Base-by-base conservation (phyloP, 2,797 vertebrate genomes). In the Xyrichtys novacula region DNA sequence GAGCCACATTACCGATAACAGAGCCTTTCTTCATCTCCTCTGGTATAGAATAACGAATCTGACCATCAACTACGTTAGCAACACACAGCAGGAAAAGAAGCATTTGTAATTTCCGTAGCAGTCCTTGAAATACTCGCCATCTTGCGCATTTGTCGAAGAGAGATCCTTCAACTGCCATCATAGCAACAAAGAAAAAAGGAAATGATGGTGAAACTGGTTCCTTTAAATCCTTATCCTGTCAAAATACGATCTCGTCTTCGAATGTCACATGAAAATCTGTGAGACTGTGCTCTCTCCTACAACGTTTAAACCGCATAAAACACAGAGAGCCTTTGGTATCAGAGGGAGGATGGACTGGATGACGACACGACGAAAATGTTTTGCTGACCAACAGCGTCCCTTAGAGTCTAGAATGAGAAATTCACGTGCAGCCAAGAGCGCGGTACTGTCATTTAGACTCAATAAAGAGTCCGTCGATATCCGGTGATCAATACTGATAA, bases 11-110 rank as follows among this genome's bases (percentile, higher is more conserved):
- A 9, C 90, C 91, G 7, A 93, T 49, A 4, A 91, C 44, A 0
- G 88, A 87, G 0, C 90, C 91, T 1, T 70, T 87, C 54, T 88
- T 90, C 80, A 89, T 83, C 79, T 92, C 91, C 54, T 92, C 89
- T 7, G 88, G 87, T 1, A 91, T 75, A 0, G 91, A 88, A 61
- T 92, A 87, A 1, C 84, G 72, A 25, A 93, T 86, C 40, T 92
- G 87, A 1, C 50, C 74, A 3, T 15, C 10, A 14, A 62, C 46
- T 36, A 38, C 5, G 14, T 34, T 14, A 15, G 7, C 22, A 11
- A 68, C 4, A 32, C 4, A 58, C 17, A 17, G 1, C 14, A 78
- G 31, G 10, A 70, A 61, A 25, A 68, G 17, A 11, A 76, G 11
- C 29, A 60, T 11, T 10, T 26, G 20, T 15, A 65, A 12, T 40